Conservation (phyloP, 2,113 vertebrate species). For the Parus major region DNA sequence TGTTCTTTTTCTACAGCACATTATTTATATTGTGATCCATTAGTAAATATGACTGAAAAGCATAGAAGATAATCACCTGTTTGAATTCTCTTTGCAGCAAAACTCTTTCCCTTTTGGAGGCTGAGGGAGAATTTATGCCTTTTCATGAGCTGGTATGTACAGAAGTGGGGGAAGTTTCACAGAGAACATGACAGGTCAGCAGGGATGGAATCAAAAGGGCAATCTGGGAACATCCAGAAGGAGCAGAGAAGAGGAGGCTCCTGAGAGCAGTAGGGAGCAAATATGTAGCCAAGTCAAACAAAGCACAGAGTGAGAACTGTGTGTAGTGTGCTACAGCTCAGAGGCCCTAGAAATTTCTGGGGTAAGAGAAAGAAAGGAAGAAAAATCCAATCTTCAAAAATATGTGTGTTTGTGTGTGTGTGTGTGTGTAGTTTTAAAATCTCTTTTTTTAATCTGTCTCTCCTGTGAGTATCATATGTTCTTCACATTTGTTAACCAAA, state of each 20-base stretch:
- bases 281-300: neutral
- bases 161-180: neutral
- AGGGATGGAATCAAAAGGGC: neutral
- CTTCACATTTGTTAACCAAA: neutral
- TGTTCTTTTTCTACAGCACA: neutral
- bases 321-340: neutral
- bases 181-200: rapidly evolving
- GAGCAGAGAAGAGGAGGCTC: neutral
- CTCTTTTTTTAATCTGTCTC: neutral
- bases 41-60: neutral
- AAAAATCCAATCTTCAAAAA: neutral
- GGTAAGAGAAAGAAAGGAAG: neutral
- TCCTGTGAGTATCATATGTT: neutral
- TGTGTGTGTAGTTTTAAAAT: neutral
- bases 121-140: neutral
- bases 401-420: too few species aligned
- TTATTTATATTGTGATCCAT: neutral
- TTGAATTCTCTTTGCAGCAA: neutral
- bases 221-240: neutral
- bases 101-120: neutral
- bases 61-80: neutral
- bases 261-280: neutral
- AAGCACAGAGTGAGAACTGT: neutral
- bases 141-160: neutral
- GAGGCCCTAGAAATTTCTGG: neutral